phyloP scores from a whole-genome alignment of 2,888 invertebrate genomes.

The Drosophila meridionalis region DNA sequence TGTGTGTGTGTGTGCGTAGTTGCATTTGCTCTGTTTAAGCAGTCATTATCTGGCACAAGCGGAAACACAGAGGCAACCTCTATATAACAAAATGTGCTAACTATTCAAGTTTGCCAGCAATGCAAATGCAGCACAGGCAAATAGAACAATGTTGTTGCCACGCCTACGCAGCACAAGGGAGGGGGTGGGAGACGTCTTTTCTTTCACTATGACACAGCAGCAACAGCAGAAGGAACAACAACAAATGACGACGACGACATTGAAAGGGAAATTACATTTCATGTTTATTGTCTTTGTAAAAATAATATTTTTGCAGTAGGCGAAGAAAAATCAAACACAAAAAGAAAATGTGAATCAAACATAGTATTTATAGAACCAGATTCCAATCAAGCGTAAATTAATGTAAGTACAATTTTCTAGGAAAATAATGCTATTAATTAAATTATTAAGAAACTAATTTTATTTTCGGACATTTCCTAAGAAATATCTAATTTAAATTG shows the following conservation, averaged over 20 bases:
- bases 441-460: neutral
- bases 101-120: slow-evolving; percentile 44
- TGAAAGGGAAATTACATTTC: slow-evolving; percentile 80
- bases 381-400: neutral
- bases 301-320: slow-evolving; percentile 62
- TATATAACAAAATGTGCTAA: slow-evolving; percentile 52
- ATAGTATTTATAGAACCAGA: neutral
- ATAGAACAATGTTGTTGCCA: slow-evolving; percentile 48
- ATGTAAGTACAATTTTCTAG: neutral
- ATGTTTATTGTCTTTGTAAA: slow-evolving; percentile 76
- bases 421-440: no score
- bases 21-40: slow-evolving; percentile 67
- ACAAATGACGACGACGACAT: slow-evolving; percentile 57
- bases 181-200: slow-evolving; percentile 37
- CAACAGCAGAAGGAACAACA: slow-evolving; percentile 2
- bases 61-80: slow-evolving; percentile 74
- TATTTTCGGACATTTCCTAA: neutral
- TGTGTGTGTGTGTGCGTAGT: slow-evolving; percentile 2
- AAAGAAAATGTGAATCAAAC: neutral
- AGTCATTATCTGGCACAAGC: slow-evolving; percentile 73
- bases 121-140: slow-evolving; percentile 28
- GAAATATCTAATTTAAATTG: neutral
- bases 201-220: slow-evolving; percentile 41
- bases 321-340: slow-evolving; percentile 24
- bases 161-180: slow-evolving; percentile 19